Base-by-base conservation (phyloP, 2,888 invertebrate species). In the Tribolium freemani region DNA sequence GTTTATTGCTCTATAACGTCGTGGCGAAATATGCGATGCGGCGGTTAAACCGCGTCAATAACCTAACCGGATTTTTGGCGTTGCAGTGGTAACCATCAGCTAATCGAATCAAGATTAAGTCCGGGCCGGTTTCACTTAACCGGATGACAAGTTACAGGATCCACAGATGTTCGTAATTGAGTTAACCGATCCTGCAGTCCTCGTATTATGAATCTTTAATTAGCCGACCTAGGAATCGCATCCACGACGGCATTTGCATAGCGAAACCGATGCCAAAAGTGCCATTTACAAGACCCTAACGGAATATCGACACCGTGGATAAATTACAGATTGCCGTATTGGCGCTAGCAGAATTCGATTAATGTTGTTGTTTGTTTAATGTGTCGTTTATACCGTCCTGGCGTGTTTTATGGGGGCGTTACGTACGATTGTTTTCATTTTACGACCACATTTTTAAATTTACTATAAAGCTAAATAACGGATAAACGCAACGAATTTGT, bases 191-290 rank as follows among this genome's bases (percentile, higher is more conserved):
- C 71, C 75, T 58, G 57, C 20, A 60, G 71, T 61, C 56, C 71
- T 66, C 67, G 60, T 70, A 75, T 71, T 73, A 75, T 75, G 75
- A 75, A 75, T 75, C 73, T 75, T 75, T 75, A 73, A 75, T 75
- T 64, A 71, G 66, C 53, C 10, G 71, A 64, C 69, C 72, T 70
- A 70, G 56, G 54, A 64, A 72, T 60, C 45, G 60, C 66, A 48
- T 60, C 66, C 44, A 51, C 67, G 67, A 60, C 26, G 46, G 30
- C 54, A 72, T 72, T 72, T 68, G 68, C 72, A 72, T 72, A 60
- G 51, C 48, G 67, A 53, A 60, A 60, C 57, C 44, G 68, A 60
- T 53, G 53, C 60, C 31, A 64, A 64, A 64, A 64, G 53, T 66
- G 38, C 44, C 51, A 50, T 54, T 66, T 54, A 26, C 66, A 66